Evolutionary conservation across 2,888 invertebrate species (phyloP), one percentile per base, ranked within the genome.

Genomic region (Automeris io): DNA sequence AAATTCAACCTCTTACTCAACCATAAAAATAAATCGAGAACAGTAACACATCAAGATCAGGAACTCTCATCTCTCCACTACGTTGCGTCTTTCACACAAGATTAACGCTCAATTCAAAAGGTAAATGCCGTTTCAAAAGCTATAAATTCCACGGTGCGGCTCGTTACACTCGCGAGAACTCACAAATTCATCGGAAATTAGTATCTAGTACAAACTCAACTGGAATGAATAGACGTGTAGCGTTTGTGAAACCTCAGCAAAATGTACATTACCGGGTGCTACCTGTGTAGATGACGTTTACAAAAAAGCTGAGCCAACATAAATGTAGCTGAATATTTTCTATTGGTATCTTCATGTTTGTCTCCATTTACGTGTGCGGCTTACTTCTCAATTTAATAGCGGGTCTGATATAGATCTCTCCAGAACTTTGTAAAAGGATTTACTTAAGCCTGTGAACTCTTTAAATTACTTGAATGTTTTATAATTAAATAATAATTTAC

Each of bases 111-210:
- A 71, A 77, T 79, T 79, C 77, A 70, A 73, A 69, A 81, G 73
- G 79, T 78, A 74, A 77, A 76, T 66, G 75, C 65, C 75, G 67
- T 73, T 80, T 74, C 73, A 61, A 74, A 76, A 68, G 72, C 77
- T 66, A 79, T 83, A 83, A 81, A 81, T 81, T 79, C 72, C 63
- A 55, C 63, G 53, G 61, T 57, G 64, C 62, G 70, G 68, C 71
- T 78, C 80, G 77, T 79, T 80, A 72, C 70, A 71, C 70, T 61
- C 71, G 70, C 71, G 73, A 74, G 72, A 74, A 76, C 73, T 71
- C 74, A 73, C 73, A 74, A 80, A 80, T 81, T 80, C 79, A 82
- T 80, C 70, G 74, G 74, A 79, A 82, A 82, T 80, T 83, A 82
- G 78, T 76, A 69, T 62, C 59, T 59, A 55, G 57, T 67, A 63